Base-by-base conservation (phyloP, 1,140 invertebrate genomes). In the Drepana arcuata region DNA sequence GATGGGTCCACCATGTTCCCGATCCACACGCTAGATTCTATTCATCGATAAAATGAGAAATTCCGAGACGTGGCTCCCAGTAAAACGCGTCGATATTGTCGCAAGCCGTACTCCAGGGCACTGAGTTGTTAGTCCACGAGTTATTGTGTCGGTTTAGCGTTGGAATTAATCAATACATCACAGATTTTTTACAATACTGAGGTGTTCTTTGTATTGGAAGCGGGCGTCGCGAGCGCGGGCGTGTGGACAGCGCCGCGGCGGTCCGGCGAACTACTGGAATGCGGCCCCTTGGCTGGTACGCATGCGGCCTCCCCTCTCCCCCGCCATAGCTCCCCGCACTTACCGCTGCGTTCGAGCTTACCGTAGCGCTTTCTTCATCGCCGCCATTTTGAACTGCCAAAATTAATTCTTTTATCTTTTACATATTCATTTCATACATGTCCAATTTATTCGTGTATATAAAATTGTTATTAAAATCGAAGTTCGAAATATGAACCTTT, bases 121-220 rank as follows among this genome's bases (percentile, higher is more conserved):
- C 41, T 30, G 16, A 41, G 39, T 40, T 50, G 33, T 41, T 44
- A 39, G 38, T 18, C 38, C 37, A 35, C 39, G 30, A 49, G 35
- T 46, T 56, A 63, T 67, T 63, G 42, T 54, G 59, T 69, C 60
- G 56, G 50, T 50, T 57, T 64, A 64, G 62, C 61, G 69, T 67
- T 65, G 60, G 55, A 79, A 84, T 80, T 73, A 83, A 84, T 84
- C 81, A 80, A 84, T 84, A 84, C 80, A 81, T 79, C 72, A 80
- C 72, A 77, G 71, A 72, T 80, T 81, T 80, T 75, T 82, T 80
- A 72, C 70, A 82, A 75, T 78, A 72, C 65, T 72, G 65, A 68
- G 60, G 68, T 67, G 75, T 79, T 77, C 75, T 83, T 83, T 82
- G 78, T 83, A 79, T 61, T 65, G 58, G 52, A 55, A 66, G 55